Evolutionary conservation across 2,113 vertebrate genomes (phyloP), one percentile per base, ranked within the genome.

Genomic region (Cheilinus undulatus): DNA sequence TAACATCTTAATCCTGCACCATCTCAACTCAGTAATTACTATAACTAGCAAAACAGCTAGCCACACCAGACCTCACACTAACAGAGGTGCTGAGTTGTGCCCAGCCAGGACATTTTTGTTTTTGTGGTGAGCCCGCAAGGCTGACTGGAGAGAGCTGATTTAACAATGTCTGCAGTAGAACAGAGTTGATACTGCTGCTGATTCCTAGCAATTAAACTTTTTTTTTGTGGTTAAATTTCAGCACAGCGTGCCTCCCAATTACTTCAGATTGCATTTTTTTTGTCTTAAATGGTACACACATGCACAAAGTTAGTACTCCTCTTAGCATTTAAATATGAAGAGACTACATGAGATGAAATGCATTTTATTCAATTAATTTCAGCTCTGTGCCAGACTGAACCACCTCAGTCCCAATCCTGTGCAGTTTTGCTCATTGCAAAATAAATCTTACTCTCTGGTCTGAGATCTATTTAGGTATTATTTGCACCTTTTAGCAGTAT

Each of bases 151-250:
- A n/a, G n/a, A n/a, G n/a, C 59, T 65, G 17, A 28, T 66, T 72
- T 63, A 73, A 69, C 49, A 50, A 34, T 27, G 50, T 61, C 19
- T 65, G 43, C 69, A 71, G 51, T 64, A 68, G 76, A 73, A 73
- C n/a, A 60, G 48, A 42, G 49, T 14, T 23, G 38, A 62, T 68
- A 74, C 59, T 40, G 62, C 40, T 36, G 34, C 46, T 32, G 34
- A 70, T 9, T 24, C 51, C 80, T 70, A 50, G 26, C 53, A 45
- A 14, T 63, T 52, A 26, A 13, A 62, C 17, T 26, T 3, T 5
- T 58, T 52, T 36, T 40, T 69, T 48, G 19, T 24, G 4, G 30
- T 51, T 52, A 65, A 13, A 15, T 56, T 69, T 60, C 27, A 36
- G 48, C 67, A 77, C 9, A 5, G 7, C 30, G 5, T 32, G 4